Base-by-base conservation (phyloP, 35 echinoderm and acorn worm genomes). In the Patiria miniata region DNA sequence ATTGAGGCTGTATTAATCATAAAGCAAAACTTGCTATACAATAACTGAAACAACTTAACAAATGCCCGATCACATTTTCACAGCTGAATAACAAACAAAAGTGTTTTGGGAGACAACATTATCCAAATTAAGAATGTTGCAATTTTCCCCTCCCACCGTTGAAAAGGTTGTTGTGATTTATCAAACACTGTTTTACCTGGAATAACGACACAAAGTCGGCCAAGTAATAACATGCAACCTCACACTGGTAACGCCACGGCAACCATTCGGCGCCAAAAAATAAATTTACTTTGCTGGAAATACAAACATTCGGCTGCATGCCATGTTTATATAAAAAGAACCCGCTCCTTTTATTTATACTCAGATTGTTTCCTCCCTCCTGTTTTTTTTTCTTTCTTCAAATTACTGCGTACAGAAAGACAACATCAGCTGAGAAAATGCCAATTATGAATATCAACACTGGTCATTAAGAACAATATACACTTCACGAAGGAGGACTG, bases 261-360 rank as follows among this genome's bases (percentile, higher is more conserved):
- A 34, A 73, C 19, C 34, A 23, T 23, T 73, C 65, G 34, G 65
- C 65, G 65, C 65, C 65, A 73, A 32, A 73, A 73, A 73, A 26
- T 73, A 73, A 73, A 73, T 73, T 73, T 73, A 73, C 65, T 73
- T 34, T 73, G 34, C 65, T 28, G 26, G 26, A 73, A 73, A 73
- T 23, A 73, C 65, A 73, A 73, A 73, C 65, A 73, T 73, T 73
- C 26, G 14, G 65, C 65, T 73, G 65, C 29, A 23, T 30, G 26
- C 34, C 30, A 26, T 12, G 65, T 73, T 30, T 26, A 73, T 73
- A 73, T 73, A 32, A 73, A 60, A 73, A 73, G 65, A 34, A 32
- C 65, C 34, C 22, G 10, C 23, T 34, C 34, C 14, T 30, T 69
- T 73, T 23, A 32, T 28, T 73, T 73, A 4, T 28, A 22, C 61